A percentile compares a stretch with the other conserved stretches of the same genome.
phyloP scores from a whole-genome alignment of 2,113 vertebrate species.

The Bambusicola thoracicus region DNA sequence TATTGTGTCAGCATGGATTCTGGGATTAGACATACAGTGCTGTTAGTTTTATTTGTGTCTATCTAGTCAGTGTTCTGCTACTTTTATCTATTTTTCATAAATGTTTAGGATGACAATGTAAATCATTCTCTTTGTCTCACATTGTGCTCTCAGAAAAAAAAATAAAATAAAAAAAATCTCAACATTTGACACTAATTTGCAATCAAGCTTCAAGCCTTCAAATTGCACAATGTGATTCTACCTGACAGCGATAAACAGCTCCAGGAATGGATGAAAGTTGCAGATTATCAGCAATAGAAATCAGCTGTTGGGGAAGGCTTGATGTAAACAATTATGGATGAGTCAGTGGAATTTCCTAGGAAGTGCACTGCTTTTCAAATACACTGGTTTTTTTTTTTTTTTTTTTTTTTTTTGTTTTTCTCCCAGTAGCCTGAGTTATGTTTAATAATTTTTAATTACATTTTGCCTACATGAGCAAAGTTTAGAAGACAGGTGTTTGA shows the following conservation, averaged over 20 bases:
- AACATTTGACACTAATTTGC: constrained; percentile 12
- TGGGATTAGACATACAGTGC: neutral
- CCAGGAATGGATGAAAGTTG: neutral
- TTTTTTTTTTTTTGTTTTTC: neutral
- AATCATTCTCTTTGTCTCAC: neutral
- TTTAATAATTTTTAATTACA: neutral
- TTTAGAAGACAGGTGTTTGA: neutral
- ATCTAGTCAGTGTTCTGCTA: constrained; percentile 1
- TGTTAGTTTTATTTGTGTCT: constrained; percentile 20
- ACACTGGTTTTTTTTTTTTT: neutral
- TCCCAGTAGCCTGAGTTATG: neutral
- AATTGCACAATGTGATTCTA: neutral
- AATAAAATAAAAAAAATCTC: neutral
- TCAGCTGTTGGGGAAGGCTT: neutral
- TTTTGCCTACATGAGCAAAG: neutral
- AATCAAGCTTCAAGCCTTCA: constrained; percentile 11
- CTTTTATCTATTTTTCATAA: constrained; percentile 25
- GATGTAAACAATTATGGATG: neutral
- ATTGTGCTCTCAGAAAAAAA: constrained; percentile 16
- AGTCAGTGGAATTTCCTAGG: neutral
- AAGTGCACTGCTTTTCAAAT: neutral
- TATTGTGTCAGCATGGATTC: constrained; percentile 29
- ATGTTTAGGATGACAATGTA: constrained; percentile 9
- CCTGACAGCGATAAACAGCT: neutral
- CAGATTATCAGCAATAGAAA: neutral